Percentiles rank a stretch among this genome's conserved stretches.
These are phyloP conservation scores for Todiramphus saurophagus DNA, from an alignment of 2,113 vertebrate species.

Conservation along the genomic window DNA sequence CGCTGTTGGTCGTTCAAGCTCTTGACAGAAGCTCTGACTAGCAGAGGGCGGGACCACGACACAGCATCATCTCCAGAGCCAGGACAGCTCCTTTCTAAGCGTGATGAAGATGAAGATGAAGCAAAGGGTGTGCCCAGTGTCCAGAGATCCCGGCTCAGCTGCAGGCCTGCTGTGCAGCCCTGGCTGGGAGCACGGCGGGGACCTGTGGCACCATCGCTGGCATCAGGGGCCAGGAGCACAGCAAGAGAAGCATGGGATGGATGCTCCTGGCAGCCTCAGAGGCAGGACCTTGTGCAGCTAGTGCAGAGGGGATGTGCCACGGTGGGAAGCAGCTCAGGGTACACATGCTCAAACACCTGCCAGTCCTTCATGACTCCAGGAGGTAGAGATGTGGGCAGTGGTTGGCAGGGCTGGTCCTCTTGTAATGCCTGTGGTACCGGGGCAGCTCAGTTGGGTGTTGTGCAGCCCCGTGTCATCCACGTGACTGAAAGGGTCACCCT, in stretches of 20 bases:
- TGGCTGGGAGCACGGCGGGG: neutral
- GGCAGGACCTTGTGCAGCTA: too few relatives aligned
- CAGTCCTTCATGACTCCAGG: neutral
- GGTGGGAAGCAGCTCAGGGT: neutral
- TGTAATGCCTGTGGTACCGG: too few relatives aligned
- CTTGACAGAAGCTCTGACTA: neutral
- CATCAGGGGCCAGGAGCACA: too few relatives aligned
- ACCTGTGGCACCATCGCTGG: neutral
- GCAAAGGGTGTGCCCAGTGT: neutral
- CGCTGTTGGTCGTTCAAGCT: fast-evolving
- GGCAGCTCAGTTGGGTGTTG: neutral
- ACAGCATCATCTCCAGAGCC: neutral
- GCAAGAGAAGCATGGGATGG: neutral
- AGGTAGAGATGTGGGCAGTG: neutral
- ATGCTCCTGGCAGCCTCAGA: neutral
- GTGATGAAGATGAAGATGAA: neutral
- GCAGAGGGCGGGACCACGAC: fast-evolving
- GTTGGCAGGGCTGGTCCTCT: neutral
- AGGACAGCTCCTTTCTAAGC: neutral
- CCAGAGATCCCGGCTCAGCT: neutral
- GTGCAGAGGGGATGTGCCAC: neutral
- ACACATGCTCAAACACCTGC: neutral
- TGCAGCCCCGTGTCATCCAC: neutral
- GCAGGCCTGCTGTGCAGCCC: neutral
- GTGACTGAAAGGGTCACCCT: neutral